Base-by-base conservation (phyloP, 2,113 vertebrate genomes). In the Dromaius novaehollandiae region DNA sequence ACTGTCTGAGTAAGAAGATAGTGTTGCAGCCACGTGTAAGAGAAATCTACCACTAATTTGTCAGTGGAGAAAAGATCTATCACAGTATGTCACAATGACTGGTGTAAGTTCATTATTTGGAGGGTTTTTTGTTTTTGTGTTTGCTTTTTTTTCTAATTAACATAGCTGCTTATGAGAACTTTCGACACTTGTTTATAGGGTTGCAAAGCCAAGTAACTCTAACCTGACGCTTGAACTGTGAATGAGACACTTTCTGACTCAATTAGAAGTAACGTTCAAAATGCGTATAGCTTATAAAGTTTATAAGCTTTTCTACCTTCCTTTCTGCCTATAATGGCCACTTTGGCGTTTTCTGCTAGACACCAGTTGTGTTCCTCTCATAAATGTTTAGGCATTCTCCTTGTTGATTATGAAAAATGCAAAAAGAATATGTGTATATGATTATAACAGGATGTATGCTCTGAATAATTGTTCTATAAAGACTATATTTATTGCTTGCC, bases 1-100 rank as follows among this genome's bases (percentile, higher is more conserved):
- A 28, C 86, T 88, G 69, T 68, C 53, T 84, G 82, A 81, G 70
- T 50, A 53, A 2, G 84, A 73, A 88, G 89, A 88, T 96, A 94
- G 32, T 82, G 87, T 96, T 96, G 94, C 96, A 71, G 71, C 53
- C 61, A n/a, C 61, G 74, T 88, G 88, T 78, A 61, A 71, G 76
- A 86, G 89, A 86, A 84, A 69, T 80, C 25, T 53, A 48, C 80
- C 42, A 7, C 51, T 84, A 16, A 56, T 93, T 84, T 74, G 75
- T 42, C 4, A 9, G 82, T 46, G 13, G 42, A 75, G 77, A 64
- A 34, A 34, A 24, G 89, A 40, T 48, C 42, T 78, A 34, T 73
- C 46, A 6, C 50, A 58, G 28, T 58, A 4, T 60, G 86, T 48
- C 34, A 28, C 55, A 4, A 0, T 18, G 61, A 9, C 60, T 80